These are phyloP conservation scores for Eciton burchellii DNA, from an alignment of 1,140 invertebrate species.

Conservation along the genomic window DNA sequence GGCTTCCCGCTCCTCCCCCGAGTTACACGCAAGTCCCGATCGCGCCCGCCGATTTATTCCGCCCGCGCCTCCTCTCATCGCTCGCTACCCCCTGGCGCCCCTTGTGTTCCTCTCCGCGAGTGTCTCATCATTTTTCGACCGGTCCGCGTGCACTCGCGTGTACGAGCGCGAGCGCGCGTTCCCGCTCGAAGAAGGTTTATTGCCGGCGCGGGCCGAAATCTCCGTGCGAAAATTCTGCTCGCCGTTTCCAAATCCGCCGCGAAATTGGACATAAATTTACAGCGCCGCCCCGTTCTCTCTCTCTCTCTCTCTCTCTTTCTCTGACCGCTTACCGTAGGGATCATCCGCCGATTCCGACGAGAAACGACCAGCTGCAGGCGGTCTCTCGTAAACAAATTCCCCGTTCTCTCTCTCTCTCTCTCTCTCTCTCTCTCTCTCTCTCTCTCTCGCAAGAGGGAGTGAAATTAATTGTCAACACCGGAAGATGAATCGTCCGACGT, in stretches of 20 bases:
- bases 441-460: no score
- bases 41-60: conserved; percentile 68
- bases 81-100: neutral
- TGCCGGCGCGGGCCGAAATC: conserved; percentile 71
- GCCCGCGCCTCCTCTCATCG: neutral
- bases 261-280: conserved; percentile 80
- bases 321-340: neutral
- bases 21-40: conserved; percentile 74
- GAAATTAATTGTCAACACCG: no score
- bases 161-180: no score
- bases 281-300: neutral
- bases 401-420: no score
- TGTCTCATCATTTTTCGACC: neutral
- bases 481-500: no score
- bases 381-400: neutral
- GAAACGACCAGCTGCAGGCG: neutral
- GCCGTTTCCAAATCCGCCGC: conserved; percentile 73
- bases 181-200: conserved; percentile 75
- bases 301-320: neutral
- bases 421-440: no score
- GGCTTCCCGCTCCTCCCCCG: conserved; percentile 66
- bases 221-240: conserved; percentile 76
- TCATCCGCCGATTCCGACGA: conserved; percentile 13
- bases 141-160: no score
- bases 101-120: neutral